Base-by-base conservation (phyloP, 2,888 invertebrate genomes). In the Hemistola chrysoprasaria region DNA sequence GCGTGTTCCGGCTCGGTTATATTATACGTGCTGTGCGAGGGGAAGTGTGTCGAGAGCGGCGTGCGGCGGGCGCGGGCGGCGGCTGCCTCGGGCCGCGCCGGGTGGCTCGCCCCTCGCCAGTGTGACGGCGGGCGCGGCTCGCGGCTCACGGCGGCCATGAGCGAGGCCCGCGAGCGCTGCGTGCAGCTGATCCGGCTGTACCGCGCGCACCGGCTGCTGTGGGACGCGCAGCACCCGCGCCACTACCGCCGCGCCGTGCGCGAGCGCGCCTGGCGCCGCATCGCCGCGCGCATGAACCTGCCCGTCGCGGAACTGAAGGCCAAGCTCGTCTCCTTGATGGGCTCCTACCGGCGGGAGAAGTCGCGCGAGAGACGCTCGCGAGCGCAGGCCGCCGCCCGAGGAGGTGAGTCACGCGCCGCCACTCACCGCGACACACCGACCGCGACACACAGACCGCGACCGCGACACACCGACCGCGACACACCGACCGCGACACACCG, bases 321-420 rank as follows among this genome's bases (percentile, higher is more conserved):
- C 27, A 36, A 36, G 22, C 27, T 36, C 11, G 35, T 11, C 8
- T 36, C 35, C 6, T 11, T 36, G 11, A 21, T 28, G 7, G 35
- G 35, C 26, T 22, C 31, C 31, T 31, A 31, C 22, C 34, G 26
- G 21, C 21, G 34, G 2, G 34, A 34, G 21, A 26, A 34, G 34
- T 34, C 34, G 20, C 22, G 31, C 8, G 31, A 22, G 9, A 22
- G 11, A 7, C 31, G n/a, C n/a, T n/a, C n/a, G n/a, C n/a, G n/a
- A 28, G 8, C 11, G 28, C 28, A 28, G n/a, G n/a, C 16, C 11
- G 8, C 10, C 9, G 16, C 28, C 6, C 16, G 28, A 6, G n/a
- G 10, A 2, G 22, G 31, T 22, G 9, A 31, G 29, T n/a, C n/a
- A n/a, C n/a, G n/a, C n/a, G n/a, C n/a, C n/a, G n/a, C n/a, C n/a